A percentile compares a stretch with the other conserved stretches of the same genome.
Evolutionary conservation across 2,888 invertebrate genomes (phyloP).

Genomic region (Trimorus sp.): DNA sequence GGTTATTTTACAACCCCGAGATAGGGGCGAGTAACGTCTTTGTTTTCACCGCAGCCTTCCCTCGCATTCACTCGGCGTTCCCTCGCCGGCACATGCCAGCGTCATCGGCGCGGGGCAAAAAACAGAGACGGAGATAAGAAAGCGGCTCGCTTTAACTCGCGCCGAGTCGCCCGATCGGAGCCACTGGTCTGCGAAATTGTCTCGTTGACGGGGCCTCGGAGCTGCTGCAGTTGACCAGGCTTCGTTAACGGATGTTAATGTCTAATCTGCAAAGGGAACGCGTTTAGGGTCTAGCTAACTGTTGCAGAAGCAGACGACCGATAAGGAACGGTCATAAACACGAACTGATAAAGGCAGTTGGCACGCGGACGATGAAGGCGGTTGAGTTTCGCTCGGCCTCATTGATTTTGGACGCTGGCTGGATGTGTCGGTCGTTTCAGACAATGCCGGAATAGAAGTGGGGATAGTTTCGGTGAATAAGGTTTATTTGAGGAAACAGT

Average conservation of each 20-base stretch:
- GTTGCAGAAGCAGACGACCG: slow-evolving; percentile 71
- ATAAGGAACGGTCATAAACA: slow-evolving; percentile 81
- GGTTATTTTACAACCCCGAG: slow-evolving; percentile 80
- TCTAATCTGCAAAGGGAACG: slow-evolving; percentile 38
- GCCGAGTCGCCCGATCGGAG: slow-evolving; percentile 32
- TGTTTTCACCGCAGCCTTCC: slow-evolving; percentile 78
- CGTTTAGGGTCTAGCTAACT: slow-evolving; percentile 73
- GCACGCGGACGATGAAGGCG: slow-evolving; percentile 72
- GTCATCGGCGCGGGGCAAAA: slow-evolving; percentile 35
- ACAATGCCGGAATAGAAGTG: neutral
- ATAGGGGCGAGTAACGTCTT: slow-evolving; percentile 80
- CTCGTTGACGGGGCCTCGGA: slow-evolving; percentile 22
- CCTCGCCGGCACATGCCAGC: slow-evolving; percentile 24
- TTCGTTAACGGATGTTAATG: slow-evolving; percentile 58
- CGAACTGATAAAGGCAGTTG: slow-evolving; percentile 81
- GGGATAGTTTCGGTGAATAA: too few species aligned
- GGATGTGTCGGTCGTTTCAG: too few species aligned
- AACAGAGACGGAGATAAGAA: slow-evolving; percentile 49
- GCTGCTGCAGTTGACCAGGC: slow-evolving; percentile 47
- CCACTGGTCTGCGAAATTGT: slow-evolving; percentile 58
- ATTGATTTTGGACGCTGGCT: slow-evolving; percentile 8
- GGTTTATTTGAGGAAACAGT: too few species aligned
- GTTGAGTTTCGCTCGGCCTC: neutral
- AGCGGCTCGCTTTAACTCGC: slow-evolving; percentile 40
- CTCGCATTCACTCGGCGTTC: slow-evolving; percentile 41